These are phyloP conservation scores for Pseudococcus jackbeardsleyi DNA, from an alignment of 2,888 invertebrate species.

Conservation along the genomic window DNA sequence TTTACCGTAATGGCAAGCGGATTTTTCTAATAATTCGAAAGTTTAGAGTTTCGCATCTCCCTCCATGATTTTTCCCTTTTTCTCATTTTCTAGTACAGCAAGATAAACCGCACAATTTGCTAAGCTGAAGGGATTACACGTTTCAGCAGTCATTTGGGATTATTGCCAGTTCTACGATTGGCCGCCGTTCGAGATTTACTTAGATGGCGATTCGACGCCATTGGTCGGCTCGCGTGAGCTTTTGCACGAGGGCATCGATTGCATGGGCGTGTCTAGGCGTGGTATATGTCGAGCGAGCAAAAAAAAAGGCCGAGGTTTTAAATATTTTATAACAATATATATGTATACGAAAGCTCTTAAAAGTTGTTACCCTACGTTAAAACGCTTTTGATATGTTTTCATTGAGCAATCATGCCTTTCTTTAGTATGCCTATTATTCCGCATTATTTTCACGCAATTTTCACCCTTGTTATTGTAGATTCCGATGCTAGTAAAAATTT, in stretches of 20 bases:
- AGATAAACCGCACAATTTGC: constrained; percentile 64
- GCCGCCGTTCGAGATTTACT: not conserved
- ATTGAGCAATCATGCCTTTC: constrained; percentile 64
- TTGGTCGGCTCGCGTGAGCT: constrained; percentile 29
- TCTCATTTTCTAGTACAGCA: constrained; percentile 51
- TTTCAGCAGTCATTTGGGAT: constrained; percentile 52
- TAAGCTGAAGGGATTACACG: constrained; percentile 56
- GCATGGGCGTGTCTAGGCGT: constrained; percentile 58
- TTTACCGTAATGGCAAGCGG: constrained; percentile 56
- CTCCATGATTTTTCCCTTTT: constrained; percentile 58
- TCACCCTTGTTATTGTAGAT: constrained; percentile 58
- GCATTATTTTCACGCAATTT: constrained; percentile 63
- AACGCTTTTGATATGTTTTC: constrained; percentile 63
- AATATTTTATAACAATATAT: constrained; percentile 62
- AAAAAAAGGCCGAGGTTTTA: constrained; percentile 53
- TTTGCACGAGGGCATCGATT: constrained; percentile 27
- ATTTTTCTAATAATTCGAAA: constrained; percentile 64
- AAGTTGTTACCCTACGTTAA: constrained; percentile 60
- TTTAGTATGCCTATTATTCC: constrained; percentile 64
- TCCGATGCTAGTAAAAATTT: constrained; percentile 42
- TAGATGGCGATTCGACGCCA: not conserved
- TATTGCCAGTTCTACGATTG: constrained; percentile 27
- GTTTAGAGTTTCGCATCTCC: constrained; percentile 61
- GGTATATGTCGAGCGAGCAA: not conserved
- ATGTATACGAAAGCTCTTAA: constrained; percentile 59